Evolutionary conservation across 2,797 vertebrate genomes (phyloP).

Genomic region (Aratinga solstitialis): DNA sequence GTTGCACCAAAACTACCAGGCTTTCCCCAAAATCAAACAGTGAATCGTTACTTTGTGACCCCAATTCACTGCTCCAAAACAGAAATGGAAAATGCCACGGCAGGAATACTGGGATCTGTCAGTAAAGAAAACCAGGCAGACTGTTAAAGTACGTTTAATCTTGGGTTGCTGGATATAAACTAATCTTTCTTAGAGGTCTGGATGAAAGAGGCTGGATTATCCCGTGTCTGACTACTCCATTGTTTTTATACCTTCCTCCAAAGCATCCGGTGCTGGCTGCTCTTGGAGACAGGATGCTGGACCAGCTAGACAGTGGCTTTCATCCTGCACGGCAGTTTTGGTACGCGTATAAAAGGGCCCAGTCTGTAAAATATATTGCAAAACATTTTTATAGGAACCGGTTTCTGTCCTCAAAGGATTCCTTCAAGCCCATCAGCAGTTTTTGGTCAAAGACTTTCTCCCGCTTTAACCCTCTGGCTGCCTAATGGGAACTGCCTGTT

Average conservation of each 20-base stretch:
- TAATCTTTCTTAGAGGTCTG: constrained; percentile 41
- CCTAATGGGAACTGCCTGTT: accelerated
- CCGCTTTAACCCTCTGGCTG: neutral
- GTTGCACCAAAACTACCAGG: constrained; percentile 7
- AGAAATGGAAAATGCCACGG: neutral
- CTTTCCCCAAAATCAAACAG: neutral
- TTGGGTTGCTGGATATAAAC: constrained; percentile 8
- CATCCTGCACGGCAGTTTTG: neutral
- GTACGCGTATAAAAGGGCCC: neutral
- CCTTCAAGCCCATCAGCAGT: neutral
- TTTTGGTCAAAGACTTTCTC: neutral
- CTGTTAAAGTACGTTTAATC: constrained; percentile 9
- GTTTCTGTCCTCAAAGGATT: constrained; percentile 30
- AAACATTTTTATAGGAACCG: constrained; percentile 26
- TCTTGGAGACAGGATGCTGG: constrained; percentile 19
- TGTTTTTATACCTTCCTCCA: neutral
- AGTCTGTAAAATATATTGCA: neutral
- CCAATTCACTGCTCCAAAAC: neutral
- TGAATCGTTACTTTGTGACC: constrained; percentile 7
- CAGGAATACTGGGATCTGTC: constrained; percentile 9
- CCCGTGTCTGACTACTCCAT: neutral
- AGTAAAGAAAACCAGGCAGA: constrained; percentile 35
- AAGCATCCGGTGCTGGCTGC: constrained; percentile 13
- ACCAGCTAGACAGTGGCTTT: neutral
- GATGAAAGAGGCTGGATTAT: constrained; percentile 22